These are phyloP conservation scores for Myotis daubentonii DNA, from an alignment of 2,797 vertebrate species.

Conservation along the genomic window DNA sequence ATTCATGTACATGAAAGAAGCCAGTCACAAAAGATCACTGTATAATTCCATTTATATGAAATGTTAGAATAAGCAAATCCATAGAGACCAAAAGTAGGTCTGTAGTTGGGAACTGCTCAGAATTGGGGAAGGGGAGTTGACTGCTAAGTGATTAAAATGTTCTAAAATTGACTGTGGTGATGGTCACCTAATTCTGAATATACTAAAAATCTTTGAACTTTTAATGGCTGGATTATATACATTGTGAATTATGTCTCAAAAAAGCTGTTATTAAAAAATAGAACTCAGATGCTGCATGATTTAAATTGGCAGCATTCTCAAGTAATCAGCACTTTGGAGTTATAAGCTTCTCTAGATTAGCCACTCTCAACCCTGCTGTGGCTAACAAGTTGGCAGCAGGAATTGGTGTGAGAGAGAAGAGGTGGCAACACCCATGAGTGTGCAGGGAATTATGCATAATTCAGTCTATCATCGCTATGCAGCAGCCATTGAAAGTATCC, in stretches of 20 bases:
- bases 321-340: constrained; percentile 40
- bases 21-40: constrained; percentile 9
- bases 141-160: constrained; percentile 12
- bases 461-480: background rate
- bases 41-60: constrained; percentile 39
- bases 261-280: constrained; percentile 48
- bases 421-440: background rate
- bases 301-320: constrained; percentile 44
- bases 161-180: constrained; percentile 10
- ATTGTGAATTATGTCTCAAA: constrained; percentile 23
- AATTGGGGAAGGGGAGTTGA: background rate
- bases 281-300: background rate
- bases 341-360: constrained; percentile 47
- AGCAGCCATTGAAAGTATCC: background rate
- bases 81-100: constrained; percentile 44
- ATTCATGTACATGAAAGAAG: background rate
- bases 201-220: background rate
- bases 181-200: background rate
- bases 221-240: background rate
- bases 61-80: constrained; percentile 12
- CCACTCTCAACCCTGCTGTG: background rate
- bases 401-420: background rate
- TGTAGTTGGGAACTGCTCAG: background rate
- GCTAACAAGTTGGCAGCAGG: background rate
- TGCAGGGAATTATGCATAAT: constrained; percentile 39